Conservation (phyloP, 1,140 invertebrate genomes). For the Phortica variegata region DNA sequence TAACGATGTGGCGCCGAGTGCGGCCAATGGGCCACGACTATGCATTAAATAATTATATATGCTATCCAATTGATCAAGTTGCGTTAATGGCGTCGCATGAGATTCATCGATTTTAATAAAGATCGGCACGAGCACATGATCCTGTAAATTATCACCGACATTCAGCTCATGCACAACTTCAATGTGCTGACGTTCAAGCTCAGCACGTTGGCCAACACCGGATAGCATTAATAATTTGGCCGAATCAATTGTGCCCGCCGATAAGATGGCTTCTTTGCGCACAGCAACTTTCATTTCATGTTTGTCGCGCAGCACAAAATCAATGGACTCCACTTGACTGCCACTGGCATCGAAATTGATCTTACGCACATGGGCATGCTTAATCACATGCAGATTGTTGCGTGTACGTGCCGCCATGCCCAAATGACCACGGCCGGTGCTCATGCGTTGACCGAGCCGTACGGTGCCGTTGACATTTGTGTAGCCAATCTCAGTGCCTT, state of each 20-base stretch:
- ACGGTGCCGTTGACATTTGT: constrained; percentile 59
- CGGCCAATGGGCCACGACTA: constrained; percentile 59
- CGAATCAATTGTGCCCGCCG: constrained; percentile 61
- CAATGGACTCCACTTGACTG: constrained; percentile 34
- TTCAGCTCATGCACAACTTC: constrained; percentile 56
- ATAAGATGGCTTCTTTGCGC: constrained; percentile 62
- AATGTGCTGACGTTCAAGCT: constrained; percentile 58
- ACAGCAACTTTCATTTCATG: constrained; percentile 40
- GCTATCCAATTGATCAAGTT: constrained; percentile 17
- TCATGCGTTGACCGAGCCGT: constrained; percentile 64
- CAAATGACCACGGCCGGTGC: constrained; percentile 53
- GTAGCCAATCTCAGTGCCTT: constrained; percentile 60
- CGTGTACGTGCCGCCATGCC: constrained; percentile 49
- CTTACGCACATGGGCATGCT: constrained; percentile 63
- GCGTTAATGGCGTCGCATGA: constrained; percentile 14
- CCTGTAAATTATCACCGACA: constrained; percentile 65
- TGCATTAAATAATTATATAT: constrained; percentile 34
- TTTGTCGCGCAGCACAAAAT: constrained; percentile 43
- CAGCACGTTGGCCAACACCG: constrained; percentile 59
- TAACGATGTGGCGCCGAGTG: constrained; percentile 53
- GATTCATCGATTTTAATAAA: constrained; percentile 26
- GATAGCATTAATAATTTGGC: constrained; percentile 62
- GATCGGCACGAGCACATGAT: constrained; percentile 58
- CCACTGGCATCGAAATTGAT: constrained; percentile 61
- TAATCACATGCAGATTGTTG: constrained; percentile 70